Conservation (phyloP, 2,888 invertebrate species). For the Leptopilina myrica region DNA sequence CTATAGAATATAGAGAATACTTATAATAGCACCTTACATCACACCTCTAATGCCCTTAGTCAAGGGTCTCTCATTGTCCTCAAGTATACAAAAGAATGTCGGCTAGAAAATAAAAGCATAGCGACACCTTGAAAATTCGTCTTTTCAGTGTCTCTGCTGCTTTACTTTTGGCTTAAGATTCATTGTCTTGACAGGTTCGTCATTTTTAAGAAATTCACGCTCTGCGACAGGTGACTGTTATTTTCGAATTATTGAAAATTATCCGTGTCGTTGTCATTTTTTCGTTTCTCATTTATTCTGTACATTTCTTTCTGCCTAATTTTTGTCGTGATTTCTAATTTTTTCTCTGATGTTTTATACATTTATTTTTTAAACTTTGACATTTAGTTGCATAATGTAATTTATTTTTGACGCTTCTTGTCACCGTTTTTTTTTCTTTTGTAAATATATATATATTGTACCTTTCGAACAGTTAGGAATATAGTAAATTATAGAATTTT, state of each 20-base stretch:
- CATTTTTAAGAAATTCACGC: constrained; percentile 26
- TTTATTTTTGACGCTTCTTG: not conserved
- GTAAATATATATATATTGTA: not conserved
- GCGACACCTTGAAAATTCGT: constrained; percentile 42
- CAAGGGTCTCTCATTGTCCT: constrained; percentile 46
- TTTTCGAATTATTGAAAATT: constrained; percentile 28
- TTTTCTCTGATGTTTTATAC: not conserved
- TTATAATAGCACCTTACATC: constrained; percentile 54
- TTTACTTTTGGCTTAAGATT: constrained; percentile 58
- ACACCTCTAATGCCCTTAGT: constrained; percentile 47
- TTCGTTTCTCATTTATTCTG: not conserved
- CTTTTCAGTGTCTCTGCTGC: constrained; percentile 56
- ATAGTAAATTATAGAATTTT: not conserved
- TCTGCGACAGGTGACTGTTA: constrained; percentile 40
- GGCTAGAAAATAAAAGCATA: constrained; percentile 43
- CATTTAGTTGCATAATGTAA: not conserved
- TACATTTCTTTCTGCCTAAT: too few relatives aligned
- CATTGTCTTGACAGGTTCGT: constrained; percentile 55
- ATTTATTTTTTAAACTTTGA: not conserved
- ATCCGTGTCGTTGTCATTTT: not conserved
- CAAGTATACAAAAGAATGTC: constrained; percentile 55
- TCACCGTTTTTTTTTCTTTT: not conserved
- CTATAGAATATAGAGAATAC: constrained; percentile 46
- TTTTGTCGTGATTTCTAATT: not conserved
- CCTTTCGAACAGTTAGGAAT: not conserved